Conservation (phyloP, 2,888 invertebrate genomes). For the Chirona hameri region DNA sequence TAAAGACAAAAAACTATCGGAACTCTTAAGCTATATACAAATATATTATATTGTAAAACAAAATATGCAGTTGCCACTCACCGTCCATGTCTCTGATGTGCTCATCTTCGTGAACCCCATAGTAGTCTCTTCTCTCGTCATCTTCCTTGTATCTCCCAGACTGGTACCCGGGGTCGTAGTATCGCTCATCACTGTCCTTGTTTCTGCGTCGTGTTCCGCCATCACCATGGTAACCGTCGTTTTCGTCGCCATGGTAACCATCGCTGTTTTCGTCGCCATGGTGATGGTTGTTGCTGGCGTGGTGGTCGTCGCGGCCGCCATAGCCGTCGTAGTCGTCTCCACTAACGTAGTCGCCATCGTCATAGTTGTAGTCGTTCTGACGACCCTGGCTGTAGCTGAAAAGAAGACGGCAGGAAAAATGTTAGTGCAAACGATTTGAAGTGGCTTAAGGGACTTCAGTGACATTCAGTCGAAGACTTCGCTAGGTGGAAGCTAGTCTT, state of each 20-base stretch:
- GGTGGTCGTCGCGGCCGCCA: neutral
- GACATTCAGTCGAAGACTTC: too few species aligned
- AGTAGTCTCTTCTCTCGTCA: neutral
- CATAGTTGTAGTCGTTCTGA: neutral
- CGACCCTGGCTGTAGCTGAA: neutral
- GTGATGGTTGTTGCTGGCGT: neutral
- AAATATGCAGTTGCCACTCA: neutral
- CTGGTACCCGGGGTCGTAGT: neutral
- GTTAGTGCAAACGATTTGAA: too few species aligned
- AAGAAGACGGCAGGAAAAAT: neutral
- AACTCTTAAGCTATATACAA: too few species aligned
- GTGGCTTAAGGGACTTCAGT: too few species aligned
- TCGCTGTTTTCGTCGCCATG: neutral
- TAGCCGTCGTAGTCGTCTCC: neutral
- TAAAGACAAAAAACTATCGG: too few species aligned
- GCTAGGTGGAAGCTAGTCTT: too few species aligned
- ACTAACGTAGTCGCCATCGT: neutral
- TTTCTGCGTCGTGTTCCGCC: neutral
- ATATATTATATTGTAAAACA: too few species aligned
- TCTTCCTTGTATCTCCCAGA: neutral
- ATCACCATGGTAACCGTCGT: neutral
- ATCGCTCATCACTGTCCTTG: neutral
- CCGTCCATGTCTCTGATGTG: neutral
- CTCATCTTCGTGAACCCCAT: neutral
- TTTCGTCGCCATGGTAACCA: neutral